Base-by-base conservation (phyloP, 2,113 vertebrate species). In the Carassius gibelio region DNA sequence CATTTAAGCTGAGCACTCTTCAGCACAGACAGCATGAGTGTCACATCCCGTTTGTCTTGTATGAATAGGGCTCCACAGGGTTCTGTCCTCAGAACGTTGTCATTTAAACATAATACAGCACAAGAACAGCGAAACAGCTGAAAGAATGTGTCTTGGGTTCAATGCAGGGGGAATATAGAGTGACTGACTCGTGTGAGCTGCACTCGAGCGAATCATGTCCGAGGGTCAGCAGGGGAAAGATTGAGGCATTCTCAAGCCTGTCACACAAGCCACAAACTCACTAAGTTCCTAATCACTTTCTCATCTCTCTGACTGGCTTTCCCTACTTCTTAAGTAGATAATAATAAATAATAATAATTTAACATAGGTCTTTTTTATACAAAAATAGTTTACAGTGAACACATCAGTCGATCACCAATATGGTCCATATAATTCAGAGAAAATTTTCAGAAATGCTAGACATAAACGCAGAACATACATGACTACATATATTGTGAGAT, bases 241-340 rank as follows among this genome's bases (percentile, higher is more conserved):
- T 50, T 85, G 78, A 82, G 83, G 83, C 87, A 87, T 89, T 85
- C 84, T 80, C 68, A 89, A 30, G 85, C 82, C 88, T 87, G 82
- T 83, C 75, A 87, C 66, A 64, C 61, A 79, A 82, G 75, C 85
- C 68, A 64, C 75, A 84, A 57, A 81, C 75, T 45, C 50, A 62
- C 48, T 45, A 55, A 82, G 74, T 85, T 82, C 78, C 75, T 85
- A 30, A 75, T 62, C 42, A 88, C 36, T 8, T 85, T 78, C 66
- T 61, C 84, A 80, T 66, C 77, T 88, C 74, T 83, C n/a, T 26
- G 34, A 62, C 38, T 14, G 36, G 11, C 52, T 68, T 69, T 87
- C 34, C n/a, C 82, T 55, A 15, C n/a, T 85, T 55, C 17, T 55
- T 71, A 8, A 21, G 38, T 42, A 74, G 8, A 74, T 10, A 45